phyloP scores from a whole-genome alignment of 2,113 vertebrate genomes.

The Nesoenas mayeri region DNA sequence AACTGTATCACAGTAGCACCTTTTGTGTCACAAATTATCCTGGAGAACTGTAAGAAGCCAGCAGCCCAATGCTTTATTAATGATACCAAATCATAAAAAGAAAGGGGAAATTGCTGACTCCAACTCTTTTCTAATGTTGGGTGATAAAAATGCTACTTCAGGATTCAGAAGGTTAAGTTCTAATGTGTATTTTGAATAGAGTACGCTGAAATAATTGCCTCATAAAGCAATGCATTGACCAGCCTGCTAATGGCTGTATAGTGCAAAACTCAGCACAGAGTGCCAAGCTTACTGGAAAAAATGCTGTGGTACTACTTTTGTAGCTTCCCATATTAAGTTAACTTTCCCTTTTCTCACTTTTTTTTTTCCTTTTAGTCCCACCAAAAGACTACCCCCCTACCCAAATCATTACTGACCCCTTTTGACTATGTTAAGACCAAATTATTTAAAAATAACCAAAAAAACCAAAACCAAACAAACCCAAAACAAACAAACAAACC shows the following conservation, averaged over 20 bases:
- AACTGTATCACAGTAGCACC: constrained; percentile 75
- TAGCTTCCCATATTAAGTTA: constrained; percentile 67
- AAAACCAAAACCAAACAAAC: not conserved
- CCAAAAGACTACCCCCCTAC: not conserved
- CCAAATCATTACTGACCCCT: not conserved
- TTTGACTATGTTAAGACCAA: not conserved
- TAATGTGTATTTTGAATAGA: constrained; percentile 94
- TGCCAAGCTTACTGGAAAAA: constrained; percentile 85
- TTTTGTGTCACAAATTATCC: constrained; percentile 86
- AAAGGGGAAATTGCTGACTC: constrained; percentile 82
- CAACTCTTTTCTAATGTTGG: constrained; percentile 87
- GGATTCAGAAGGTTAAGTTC: constrained; percentile 95
- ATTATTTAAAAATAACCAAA: not conserved
- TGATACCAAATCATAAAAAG: constrained; percentile 86
- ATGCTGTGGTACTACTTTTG: constrained; percentile 80
- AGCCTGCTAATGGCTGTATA: constrained; percentile 84
- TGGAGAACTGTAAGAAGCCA: constrained; percentile 75
- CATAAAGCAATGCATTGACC: constrained; percentile 90
- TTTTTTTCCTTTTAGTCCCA: not conserved
- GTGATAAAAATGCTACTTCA: constrained; percentile 93
- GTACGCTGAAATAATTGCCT: constrained; percentile 90
- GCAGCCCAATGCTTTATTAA: constrained; percentile 90
- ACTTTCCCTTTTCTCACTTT: constrained; percentile 51
- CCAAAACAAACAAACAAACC: not conserved
- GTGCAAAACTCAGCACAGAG: constrained; percentile 89